Conservation (phyloP, 2,888 invertebrate genomes). For the Agapostemon virescens region DNA sequence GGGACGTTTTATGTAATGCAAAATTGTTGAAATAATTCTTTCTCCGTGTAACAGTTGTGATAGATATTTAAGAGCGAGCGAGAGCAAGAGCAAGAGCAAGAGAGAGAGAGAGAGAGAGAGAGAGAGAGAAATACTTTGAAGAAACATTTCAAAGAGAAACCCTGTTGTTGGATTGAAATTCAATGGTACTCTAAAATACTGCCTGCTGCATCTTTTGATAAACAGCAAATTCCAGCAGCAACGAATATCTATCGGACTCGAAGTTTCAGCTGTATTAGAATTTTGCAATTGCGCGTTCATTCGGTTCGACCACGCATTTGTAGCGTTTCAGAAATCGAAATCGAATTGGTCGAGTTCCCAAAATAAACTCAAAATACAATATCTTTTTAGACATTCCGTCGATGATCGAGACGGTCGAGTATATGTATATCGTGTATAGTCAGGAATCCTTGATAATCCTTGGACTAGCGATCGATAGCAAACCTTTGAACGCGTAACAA, state of each 20-base stretch:
- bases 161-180: background rate
- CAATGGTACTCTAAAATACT: background rate
- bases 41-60: background rate
- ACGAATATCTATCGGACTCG: background rate
- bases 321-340: background rate
- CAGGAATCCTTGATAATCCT: too few species aligned
- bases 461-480: background rate
- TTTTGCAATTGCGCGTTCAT: background rate
- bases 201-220: background rate
- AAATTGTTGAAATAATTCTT: constrained; percentile 9
- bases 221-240: background rate
- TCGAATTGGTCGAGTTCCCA: background rate
- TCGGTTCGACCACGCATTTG: background rate
- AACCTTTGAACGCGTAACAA: background rate
- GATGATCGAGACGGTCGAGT: constrained; percentile 1
- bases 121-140: too few species aligned
- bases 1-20: constrained; percentile 3
- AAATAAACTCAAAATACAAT: background rate
- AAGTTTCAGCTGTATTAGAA: background rate
- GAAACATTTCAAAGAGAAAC: background rate
- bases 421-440: too few species aligned
- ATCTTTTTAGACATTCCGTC: background rate
- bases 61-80: background rate
- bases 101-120: too few species aligned
- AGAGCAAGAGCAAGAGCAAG: too few species aligned